These are phyloP conservation scores for Agriopis leucophaearia DNA, from an alignment of 2,888 invertebrate species.

Conservation along the genomic window DNA sequence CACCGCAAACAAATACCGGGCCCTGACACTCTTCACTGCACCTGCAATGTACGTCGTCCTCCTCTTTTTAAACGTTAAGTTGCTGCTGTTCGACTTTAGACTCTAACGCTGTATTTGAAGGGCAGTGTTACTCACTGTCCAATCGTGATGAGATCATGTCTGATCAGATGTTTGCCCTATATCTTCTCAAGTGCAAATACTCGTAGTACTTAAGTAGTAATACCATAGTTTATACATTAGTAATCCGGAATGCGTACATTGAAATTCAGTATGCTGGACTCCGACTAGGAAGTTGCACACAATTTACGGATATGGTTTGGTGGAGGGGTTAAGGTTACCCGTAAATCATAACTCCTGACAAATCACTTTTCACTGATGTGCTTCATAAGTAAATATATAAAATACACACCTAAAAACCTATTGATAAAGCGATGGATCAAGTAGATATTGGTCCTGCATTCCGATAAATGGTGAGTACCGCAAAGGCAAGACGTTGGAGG, in stretches of 20 bases:
- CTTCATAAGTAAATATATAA: constrained; percentile 14
- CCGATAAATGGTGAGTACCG: constrained; percentile 74
- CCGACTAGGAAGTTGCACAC: neutral
- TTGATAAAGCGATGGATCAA: constrained; percentile 74
- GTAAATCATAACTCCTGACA: neutral
- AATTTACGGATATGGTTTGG: neutral
- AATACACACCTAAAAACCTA: constrained; percentile 55
- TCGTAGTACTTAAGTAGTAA: neutral
- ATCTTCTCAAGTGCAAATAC: constrained; percentile 13
- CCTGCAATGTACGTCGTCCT: constrained; percentile 64
- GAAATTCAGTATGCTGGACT: neutral
- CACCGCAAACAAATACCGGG: constrained; percentile 55
- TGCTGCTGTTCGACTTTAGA: constrained; percentile 51
- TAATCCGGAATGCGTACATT: no score
- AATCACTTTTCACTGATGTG: neutral
- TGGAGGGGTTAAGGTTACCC: no score
- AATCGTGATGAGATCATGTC: constrained; percentile 66
- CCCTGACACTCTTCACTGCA: constrained; percentile 53
- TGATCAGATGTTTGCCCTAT: constrained; percentile 57
- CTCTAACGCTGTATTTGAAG: constrained; percentile 62
- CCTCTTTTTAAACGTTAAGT: constrained; percentile 29
- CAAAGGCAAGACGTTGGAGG: constrained; percentile 45
- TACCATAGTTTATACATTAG: neutral
- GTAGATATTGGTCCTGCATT: constrained; percentile 78
- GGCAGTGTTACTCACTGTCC: constrained; percentile 70